Evolutionary conservation across 1,140 invertebrate species (phyloP).

Genomic region (Diachasmimorpha longicaudata): DNA sequence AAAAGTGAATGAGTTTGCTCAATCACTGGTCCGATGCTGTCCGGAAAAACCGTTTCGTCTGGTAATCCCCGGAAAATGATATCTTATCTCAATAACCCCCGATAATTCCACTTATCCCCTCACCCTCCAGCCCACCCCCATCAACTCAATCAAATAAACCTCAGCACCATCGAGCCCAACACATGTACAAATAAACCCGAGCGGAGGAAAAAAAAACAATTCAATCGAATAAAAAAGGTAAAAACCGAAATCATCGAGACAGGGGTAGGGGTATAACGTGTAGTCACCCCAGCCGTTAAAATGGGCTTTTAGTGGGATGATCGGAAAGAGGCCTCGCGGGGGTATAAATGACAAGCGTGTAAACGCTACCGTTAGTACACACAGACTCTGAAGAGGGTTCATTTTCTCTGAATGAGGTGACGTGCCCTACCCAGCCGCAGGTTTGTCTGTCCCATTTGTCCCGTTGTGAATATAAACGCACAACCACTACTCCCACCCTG

Average conservation of each 20-base stretch:
- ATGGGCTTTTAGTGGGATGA: conserved; percentile 26
- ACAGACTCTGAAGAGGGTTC: neutral
- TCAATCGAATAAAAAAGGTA: conserved; percentile 21
- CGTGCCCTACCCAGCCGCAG: conserved; percentile 5
- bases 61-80: too few species aligned
- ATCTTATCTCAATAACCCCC: too few species aligned
- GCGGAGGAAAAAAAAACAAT: neutral
- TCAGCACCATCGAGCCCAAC: neutral
- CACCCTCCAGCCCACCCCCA: neutral
- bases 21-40: neutral
- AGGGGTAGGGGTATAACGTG: neutral
- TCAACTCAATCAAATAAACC: neutral
- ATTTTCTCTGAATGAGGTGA: conserved; percentile 10
- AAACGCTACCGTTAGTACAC: conserved; percentile 20
- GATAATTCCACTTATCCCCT: neutral
- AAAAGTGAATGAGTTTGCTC: too few species aligned
- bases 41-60: too few species aligned
- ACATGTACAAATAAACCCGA: conserved; percentile 20
- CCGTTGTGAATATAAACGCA: neutral
- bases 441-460: conserved; percentile 8
- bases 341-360: conserved; percentile 29
- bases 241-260: neutral
- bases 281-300: neutral
- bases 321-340: conserved; percentile 24
- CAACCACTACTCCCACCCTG: neutral